These are phyloP conservation scores for Geothlypis trichas DNA, from an alignment of 2,113 vertebrate genomes.

Conservation along the genomic window DNA sequence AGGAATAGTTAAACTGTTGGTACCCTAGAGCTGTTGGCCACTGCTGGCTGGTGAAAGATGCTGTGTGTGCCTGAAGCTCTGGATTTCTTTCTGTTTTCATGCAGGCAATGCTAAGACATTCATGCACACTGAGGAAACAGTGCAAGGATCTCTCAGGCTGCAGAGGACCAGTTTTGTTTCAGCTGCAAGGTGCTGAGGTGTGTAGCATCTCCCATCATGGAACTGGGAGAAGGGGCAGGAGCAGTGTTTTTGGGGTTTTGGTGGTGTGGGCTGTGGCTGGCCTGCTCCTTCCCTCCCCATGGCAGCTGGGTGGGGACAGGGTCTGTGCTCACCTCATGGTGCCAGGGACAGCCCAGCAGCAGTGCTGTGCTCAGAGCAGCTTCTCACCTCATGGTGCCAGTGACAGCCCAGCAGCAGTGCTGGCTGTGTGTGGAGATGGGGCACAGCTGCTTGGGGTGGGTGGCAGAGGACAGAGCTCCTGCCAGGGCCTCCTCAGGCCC, in stretches of 20 bases:
- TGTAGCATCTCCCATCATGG: not conserved
- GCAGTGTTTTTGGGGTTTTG: not conserved
- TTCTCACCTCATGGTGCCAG: not conserved
- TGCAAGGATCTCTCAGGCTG: not conserved
- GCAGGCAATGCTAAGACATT: not conserved
- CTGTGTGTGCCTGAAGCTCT: not conserved
- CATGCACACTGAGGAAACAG: not conserved
- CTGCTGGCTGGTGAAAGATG: not conserved
- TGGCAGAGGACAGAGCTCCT: not conserved
- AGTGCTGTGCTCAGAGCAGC: accelerated
- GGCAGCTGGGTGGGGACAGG: not conserved
- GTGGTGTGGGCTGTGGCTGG: not conserved
- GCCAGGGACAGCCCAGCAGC: no score
- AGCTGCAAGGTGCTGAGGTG: not conserved
- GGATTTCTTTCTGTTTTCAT: not conserved
- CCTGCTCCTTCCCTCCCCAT: not conserved
- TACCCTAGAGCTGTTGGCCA: not conserved
- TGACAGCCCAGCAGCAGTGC: not conserved
- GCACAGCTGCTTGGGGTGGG: not conserved
- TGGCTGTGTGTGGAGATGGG: not conserved
- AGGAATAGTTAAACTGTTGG: not conserved
- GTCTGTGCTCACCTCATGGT: no score
- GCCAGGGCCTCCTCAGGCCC: not conserved
- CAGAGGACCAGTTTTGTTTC: not conserved
- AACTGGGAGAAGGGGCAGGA: not conserved